These are phyloP conservation scores for Chaetura pelagica DNA, from an alignment of 2,113 vertebrate species.

Conservation along the genomic window DNA sequence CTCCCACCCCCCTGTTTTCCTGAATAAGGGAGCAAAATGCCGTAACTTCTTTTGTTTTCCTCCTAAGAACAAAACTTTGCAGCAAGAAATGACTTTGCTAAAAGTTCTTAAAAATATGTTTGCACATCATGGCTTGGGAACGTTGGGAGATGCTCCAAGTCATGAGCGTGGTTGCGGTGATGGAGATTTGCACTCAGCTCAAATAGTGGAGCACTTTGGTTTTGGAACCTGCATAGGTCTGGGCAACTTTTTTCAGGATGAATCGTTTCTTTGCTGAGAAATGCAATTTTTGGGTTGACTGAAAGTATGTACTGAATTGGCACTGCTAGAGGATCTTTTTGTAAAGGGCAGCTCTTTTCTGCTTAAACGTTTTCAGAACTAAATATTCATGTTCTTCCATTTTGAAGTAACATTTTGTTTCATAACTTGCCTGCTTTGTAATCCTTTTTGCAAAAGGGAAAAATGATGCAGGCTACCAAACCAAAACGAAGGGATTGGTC, in stretches of 20 bases:
- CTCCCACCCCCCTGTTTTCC: background rate
- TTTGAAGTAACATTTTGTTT: background rate
- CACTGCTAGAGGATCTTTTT: background rate
- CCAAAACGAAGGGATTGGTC: conserved; percentile 15
- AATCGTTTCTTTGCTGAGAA: conserved; percentile 38
- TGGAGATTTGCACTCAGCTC: background rate
- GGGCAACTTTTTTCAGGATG: background rate
- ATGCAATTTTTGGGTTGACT: conserved; percentile 46
- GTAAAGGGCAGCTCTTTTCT: background rate
- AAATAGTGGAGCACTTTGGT: background rate
- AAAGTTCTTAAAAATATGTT: background rate
- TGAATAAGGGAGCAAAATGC: background rate
- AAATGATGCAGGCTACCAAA: background rate
- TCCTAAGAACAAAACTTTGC: background rate
- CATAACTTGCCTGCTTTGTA: background rate
- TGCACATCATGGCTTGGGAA: background rate
- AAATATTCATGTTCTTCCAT: background rate
- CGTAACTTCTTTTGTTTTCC: background rate
- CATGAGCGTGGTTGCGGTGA: background rate
- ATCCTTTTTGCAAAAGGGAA: background rate
- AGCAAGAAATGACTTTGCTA: background rate
- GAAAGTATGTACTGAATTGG: background rate
- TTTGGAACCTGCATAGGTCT: background rate
- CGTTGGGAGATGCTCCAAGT: background rate
- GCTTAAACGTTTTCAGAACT: background rate